These are phyloP conservation scores for Dermatemys mawii DNA, from an alignment of 2,113 vertebrate genomes.

Conservation along the genomic window DNA sequence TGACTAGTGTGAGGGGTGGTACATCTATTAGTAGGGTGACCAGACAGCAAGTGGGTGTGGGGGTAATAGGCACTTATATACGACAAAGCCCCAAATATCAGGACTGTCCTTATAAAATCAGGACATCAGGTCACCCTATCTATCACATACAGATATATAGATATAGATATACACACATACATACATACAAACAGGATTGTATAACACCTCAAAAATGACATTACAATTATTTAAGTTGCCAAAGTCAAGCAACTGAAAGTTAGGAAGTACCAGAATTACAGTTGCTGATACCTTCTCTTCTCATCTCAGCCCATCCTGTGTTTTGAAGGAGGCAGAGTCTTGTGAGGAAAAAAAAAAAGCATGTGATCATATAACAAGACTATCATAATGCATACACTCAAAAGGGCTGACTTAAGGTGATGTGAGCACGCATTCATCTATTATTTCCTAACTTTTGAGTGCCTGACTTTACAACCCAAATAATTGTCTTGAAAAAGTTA, in stretches of 20 bases:
- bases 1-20: background rate
- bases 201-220: background rate
- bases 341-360: background rate
- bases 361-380: background rate
- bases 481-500: background rate
- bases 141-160: background rate
- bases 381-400: background rate
- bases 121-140: too few species aligned
- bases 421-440: background rate
- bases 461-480: constrained; percentile 29
- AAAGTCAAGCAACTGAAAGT: background rate
- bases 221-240: background rate
- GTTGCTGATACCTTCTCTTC: background rate
- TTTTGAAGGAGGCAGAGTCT: background rate
- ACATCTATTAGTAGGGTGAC: background rate
- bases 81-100: too few species aligned
- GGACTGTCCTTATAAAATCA: too few species aligned
- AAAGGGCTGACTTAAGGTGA: constrained; percentile 13
- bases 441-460: constrained; percentile 38
- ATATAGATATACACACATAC: background rate
- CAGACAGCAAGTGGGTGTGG: too few species aligned
- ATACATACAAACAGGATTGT: background rate
- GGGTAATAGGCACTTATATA: too few species aligned
- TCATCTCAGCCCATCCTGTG: background rate
- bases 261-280: background rate